Conservation (phyloP, 2,113 vertebrate genomes). For the Campylomormyrus numenius region DNA sequence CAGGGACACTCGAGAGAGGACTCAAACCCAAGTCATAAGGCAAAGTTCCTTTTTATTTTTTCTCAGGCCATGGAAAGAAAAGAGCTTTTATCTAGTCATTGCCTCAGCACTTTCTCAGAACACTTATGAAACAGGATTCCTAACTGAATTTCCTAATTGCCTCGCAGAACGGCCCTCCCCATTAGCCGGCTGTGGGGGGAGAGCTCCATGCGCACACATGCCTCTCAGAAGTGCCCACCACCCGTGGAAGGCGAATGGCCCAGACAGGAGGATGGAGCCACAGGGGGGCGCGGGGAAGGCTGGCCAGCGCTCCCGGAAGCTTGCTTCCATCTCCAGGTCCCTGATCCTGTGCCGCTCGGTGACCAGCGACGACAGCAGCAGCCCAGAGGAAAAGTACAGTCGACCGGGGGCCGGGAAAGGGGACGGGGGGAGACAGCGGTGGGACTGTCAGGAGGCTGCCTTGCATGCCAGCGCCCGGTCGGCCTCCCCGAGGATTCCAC, state of each 20-base stretch:
- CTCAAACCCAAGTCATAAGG: conserved; percentile 26
- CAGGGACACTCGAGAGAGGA: neutral
- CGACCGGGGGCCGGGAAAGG: conserved; percentile 43
- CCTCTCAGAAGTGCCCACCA: conserved; percentile 58
- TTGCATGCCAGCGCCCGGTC: neutral
- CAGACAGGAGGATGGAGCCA: conserved; percentile 69
- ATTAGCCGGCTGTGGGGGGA: conserved; percentile 51
- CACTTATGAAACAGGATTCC: conserved; percentile 42
- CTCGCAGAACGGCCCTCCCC: conserved; percentile 56
- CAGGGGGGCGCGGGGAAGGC: conserved; percentile 49
- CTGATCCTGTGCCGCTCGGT: conserved; percentile 78
- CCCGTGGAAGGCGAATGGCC: conserved; percentile 55
- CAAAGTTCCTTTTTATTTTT: conserved; percentile 17
- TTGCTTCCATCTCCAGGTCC: conserved; percentile 78
- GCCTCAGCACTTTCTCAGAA: conserved; percentile 51
- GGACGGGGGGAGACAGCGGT: conserved; percentile 42
- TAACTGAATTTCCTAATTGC: conserved; percentile 68
- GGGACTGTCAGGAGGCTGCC: conserved; percentile 33
- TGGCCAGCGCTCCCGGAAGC: conserved; percentile 64
- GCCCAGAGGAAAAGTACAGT: conserved; percentile 64
- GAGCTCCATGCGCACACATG: conserved; percentile 48
- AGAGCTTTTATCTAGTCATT: conserved; percentile 41
- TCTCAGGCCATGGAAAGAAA: conserved; percentile 33
- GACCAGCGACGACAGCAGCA: conserved; percentile 67
- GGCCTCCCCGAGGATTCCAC: neutral